Conservation (phyloP, 2,797 vertebrate genomes). For the Hybognathus amarus region DNA sequence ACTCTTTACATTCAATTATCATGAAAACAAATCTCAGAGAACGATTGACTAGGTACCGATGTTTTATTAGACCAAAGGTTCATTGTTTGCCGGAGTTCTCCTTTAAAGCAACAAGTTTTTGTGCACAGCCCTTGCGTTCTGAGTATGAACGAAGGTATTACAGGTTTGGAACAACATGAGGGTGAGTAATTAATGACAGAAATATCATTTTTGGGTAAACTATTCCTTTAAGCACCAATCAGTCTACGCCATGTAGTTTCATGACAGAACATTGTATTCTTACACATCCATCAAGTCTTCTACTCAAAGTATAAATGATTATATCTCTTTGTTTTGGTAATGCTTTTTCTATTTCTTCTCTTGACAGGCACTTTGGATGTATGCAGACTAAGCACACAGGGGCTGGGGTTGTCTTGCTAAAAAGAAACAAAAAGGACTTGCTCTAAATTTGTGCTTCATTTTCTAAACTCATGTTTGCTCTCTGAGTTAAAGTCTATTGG, state of each 20-base stretch:
- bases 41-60: no score
- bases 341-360: slow-evolving; percentile 30
- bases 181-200: no score
- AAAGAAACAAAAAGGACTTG: slow-evolving; percentile 43
- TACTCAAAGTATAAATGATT: neutral
- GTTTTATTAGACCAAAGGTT: no score
- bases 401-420: slow-evolving; percentile 68
- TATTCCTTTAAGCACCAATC: no score
- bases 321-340: slow-evolving; percentile 48
- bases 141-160: no score
- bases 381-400: slow-evolving; percentile 74
- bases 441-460: slow-evolving; percentile 19
- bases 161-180: no score
- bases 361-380: slow-evolving; percentile 77
- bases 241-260: neutral
- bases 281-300: neutral
- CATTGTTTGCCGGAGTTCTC: no score
- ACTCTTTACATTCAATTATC: no score
- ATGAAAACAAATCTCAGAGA: no score
- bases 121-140: no score
- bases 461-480: neutral
- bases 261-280: neutral
- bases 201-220: no score
- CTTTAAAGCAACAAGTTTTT: no score
- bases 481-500: neutral